Evolutionary conservation across 2,113 vertebrate genomes (phyloP).

Genomic region (Spea multiplicata): DNA sequence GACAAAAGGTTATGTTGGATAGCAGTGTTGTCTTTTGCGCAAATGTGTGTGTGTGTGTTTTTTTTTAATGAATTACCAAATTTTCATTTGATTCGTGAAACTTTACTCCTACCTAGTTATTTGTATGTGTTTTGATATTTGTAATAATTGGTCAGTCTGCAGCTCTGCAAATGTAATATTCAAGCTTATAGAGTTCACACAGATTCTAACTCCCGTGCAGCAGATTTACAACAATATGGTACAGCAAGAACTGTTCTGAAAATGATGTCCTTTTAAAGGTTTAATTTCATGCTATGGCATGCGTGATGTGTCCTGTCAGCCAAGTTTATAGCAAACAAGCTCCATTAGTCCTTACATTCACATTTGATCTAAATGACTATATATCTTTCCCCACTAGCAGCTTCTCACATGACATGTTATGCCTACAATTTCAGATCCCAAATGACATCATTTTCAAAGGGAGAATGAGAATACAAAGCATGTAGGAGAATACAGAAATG

Average conservation of each 20-base stretch:
- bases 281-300: constrained; percentile 49
- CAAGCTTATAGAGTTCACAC: not conserved
- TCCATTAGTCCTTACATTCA: constrained; percentile 44
- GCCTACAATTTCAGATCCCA: constrained; percentile 29
- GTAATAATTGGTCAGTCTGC: too few species aligned
- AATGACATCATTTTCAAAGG: constrained; percentile 33
- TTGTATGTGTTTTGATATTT: too few species aligned
- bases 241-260: constrained; percentile 15
- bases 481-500: constrained; percentile 25
- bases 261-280: constrained; percentile 39
- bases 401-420: constrained; percentile 35
- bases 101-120: too few species aligned
- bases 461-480: constrained; percentile 26
- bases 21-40: too few species aligned
- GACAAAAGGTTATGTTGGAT: too few species aligned
- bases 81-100: too few species aligned
- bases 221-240: constrained; percentile 19
- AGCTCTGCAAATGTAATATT: too few species aligned
- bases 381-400: constrained; percentile 35
- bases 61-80: too few species aligned
- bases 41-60: too few species aligned
- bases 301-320: constrained; percentile 45
- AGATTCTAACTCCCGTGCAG: not conserved
- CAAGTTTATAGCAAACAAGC: constrained; percentile 50
- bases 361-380: constrained; percentile 33